A percentile compares a stretch with the other conserved stretches of the same genome.
phyloP scores from a whole-genome alignment of 1,140 invertebrate species.

The Penaeus vannamei region DNA sequence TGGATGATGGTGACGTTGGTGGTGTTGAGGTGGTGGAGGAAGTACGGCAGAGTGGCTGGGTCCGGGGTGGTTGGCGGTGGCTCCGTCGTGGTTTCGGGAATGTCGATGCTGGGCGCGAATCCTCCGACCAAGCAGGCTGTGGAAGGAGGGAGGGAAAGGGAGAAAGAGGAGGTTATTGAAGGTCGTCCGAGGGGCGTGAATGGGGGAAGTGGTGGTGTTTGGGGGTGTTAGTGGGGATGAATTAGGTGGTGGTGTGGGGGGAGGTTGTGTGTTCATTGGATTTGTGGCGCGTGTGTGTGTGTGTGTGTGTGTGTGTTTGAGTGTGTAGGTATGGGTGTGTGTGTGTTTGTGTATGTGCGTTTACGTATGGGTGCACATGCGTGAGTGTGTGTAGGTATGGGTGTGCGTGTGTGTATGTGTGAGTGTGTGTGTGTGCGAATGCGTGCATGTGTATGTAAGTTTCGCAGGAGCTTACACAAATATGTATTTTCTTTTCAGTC shows the following conservation, averaged over 20 bases:
- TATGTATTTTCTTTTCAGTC: neutral
- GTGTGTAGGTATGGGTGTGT: neutral
- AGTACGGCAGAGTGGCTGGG: slow-evolving; percentile 49
- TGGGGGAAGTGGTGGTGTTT: neutral
- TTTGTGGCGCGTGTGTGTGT: too few species aligned
- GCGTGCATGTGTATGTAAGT: neutral
- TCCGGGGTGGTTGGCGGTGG: slow-evolving; percentile 49
- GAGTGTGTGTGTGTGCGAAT: neutral
- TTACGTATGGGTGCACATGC: neutral
- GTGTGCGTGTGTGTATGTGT: neutral
- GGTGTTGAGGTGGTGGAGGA: slow-evolving; percentile 56
- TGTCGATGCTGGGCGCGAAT: slow-evolving; percentile 57
- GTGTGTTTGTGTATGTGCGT: neutral
- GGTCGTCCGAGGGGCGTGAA: neutral
- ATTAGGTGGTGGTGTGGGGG: neutral
- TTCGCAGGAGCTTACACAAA: neutral
- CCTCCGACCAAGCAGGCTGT: slow-evolving; percentile 41
- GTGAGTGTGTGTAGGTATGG: neutral
- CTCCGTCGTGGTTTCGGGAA: slow-evolving; percentile 45
- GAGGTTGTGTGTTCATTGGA: neutral
- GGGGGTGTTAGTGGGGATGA: neutral
- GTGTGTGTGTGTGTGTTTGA: neutral
- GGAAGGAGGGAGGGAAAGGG: neutral
- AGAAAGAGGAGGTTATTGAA: neutral
- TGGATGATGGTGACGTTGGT: slow-evolving; percentile 52